Percentiles rank a stretch among this genome's conserved stretches.
Evolutionary conservation across 2,888 invertebrate genomes (phyloP).

Genomic region (Lomographa bimaculata): DNA sequence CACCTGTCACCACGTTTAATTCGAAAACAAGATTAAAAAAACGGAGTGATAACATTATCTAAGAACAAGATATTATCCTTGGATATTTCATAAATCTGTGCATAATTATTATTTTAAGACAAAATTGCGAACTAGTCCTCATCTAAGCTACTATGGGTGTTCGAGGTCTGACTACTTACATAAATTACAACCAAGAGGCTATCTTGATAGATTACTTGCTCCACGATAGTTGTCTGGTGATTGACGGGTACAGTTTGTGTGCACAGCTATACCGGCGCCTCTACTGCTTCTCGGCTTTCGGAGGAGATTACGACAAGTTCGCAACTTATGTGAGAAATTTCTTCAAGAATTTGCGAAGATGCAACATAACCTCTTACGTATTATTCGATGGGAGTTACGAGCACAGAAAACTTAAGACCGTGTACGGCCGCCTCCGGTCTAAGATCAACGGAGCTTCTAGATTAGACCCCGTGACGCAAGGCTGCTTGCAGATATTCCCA

Average conservation of each 20-base stretch:
- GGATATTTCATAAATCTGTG: too few species aligned
- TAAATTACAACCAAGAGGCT: constrained; percentile 85
- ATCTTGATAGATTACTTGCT: constrained; percentile 86
- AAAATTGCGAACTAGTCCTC: too few species aligned
- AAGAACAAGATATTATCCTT: too few species aligned
- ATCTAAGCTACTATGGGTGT: constrained; percentile 93
- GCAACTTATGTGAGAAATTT: constrained; percentile 86
- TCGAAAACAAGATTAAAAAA: too few species aligned
- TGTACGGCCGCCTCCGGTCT: constrained; percentile 81
- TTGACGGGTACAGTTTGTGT: constrained; percentile 92
- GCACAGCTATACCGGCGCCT: constrained; percentile 87
- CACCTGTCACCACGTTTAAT: too few species aligned
- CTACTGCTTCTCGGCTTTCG: constrained; percentile 88
- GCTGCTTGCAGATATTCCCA: constrained; percentile 87
- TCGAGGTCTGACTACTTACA: constrained; percentile 91
- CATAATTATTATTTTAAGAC: too few species aligned
- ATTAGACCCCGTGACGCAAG: constrained; percentile 82
- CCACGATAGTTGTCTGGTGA: constrained; percentile 87
- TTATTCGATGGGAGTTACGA: constrained; percentile 93
- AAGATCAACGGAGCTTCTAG: constrained; percentile 84
- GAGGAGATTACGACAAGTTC: constrained; percentile 93
- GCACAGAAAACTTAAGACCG: constrained; percentile 87
- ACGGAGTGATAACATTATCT: too few species aligned
- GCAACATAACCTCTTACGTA: constrained; percentile 88
- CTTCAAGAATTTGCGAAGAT: constrained; percentile 87